These are phyloP conservation scores for Sorex araneus DNA, from an alignment of 2,113 vertebrate species.

Conservation along the genomic window DNA sequence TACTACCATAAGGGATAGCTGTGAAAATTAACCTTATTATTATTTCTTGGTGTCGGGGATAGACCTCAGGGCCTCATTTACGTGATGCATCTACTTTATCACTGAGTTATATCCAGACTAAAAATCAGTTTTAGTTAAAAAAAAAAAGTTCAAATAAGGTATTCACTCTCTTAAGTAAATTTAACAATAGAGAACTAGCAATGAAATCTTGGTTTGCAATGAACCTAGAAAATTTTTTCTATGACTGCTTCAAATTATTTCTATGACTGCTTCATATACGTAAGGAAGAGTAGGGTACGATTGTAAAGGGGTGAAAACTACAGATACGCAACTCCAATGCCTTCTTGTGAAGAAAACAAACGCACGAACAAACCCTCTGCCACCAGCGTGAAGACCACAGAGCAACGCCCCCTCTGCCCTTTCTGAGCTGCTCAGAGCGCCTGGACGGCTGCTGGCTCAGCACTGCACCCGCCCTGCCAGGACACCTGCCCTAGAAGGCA, in stretches of 20 bases:
- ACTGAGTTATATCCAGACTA: no score
- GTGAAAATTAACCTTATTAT: neutral
- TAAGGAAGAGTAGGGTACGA: neutral
- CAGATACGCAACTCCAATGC: neutral
- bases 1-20: constrained; percentile 41
- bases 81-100: no score
- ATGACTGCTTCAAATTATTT: constrained; percentile 11
- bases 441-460: no score
- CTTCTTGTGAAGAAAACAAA: neutral
- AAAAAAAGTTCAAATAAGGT: constrained; percentile 51
- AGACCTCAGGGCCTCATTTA: no score
- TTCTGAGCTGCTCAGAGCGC: neutral
- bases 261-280: constrained; percentile 3
- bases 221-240: neutral
- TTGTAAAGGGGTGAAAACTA: constrained; percentile 26
- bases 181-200: constrained; percentile 52
- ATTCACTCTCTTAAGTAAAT: constrained; percentile 49
- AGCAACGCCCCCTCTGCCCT: neutral
- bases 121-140: constrained; percentile 19
- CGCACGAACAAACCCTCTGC: neutral
- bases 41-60: no score
- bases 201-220: constrained; percentile 27
- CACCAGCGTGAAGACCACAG: neutral
- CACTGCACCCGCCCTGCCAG: no score
- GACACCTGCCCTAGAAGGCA: no score